A percentile compares a stretch with the other conserved stretches of the same genome.
Evolutionary conservation across 2,888 invertebrate species (phyloP).

Genomic region (Drosophila paramelanica): DNA sequence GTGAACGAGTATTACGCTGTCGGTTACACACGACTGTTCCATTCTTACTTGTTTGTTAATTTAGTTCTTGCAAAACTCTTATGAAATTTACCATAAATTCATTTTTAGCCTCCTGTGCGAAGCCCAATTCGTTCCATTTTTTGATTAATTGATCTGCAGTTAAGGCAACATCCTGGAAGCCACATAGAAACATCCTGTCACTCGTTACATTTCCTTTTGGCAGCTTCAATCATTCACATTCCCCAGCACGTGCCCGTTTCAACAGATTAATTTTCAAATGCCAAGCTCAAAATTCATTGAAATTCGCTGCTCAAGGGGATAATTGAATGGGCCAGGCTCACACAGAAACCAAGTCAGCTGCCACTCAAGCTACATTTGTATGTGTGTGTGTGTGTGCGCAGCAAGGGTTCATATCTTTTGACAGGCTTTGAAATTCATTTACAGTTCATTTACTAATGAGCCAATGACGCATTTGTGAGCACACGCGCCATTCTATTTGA

Average conservation of each 20-base stretch:
- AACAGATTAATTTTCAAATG: conserved; percentile 36
- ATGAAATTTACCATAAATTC: neutral
- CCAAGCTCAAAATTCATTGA: conserved; percentile 42
- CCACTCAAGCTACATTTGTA: conserved; percentile 9
- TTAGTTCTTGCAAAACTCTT: too few species aligned
- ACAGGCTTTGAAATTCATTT: conserved; percentile 67
- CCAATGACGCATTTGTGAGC: conserved; percentile 70
- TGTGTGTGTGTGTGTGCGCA: neutral
- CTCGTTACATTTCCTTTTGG: neutral
- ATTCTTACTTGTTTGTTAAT: too few species aligned
- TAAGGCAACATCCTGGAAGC: conserved; percentile 4
- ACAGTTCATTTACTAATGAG: conserved; percentile 77
- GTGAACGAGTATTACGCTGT: too few species aligned
- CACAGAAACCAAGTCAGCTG: conserved; percentile 20
- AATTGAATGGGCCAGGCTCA: conserved; percentile 46
- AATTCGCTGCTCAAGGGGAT: conserved; percentile 40
- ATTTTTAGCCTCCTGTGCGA: neutral
- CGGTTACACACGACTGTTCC: too few species aligned
- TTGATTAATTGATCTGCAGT: neutral
- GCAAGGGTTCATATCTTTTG: conserved; percentile 49
- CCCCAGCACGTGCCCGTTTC: conserved; percentile 10
- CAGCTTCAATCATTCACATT: conserved; percentile 10
- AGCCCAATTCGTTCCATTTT: neutral
- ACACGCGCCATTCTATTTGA: conserved; percentile 39
- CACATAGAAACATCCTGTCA: conserved; percentile 17